These are phyloP conservation scores for Athalia rosae DNA, from an alignment of 2,888 invertebrate genomes.

Conservation along the genomic window DNA sequence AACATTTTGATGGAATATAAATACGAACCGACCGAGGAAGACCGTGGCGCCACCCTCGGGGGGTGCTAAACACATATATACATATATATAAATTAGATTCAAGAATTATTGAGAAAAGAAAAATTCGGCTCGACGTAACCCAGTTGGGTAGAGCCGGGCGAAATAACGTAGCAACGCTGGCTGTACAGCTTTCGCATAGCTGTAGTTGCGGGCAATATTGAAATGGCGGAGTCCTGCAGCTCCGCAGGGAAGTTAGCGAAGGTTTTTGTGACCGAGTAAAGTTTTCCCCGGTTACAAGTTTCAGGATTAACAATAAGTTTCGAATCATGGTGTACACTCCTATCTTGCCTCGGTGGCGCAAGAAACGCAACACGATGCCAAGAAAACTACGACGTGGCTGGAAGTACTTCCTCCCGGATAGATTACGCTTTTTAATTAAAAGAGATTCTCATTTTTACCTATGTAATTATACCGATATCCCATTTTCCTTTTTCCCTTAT, in stretches of 20 bases:
- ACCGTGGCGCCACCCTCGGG: no score
- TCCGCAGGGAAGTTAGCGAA: no score
- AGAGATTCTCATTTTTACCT: conserved; percentile 42
- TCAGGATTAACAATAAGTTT: conserved; percentile 60
- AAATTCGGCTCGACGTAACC: conserved; percentile 61
- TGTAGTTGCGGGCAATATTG: conserved; percentile 17
- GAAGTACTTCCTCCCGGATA: no score
- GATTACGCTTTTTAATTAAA: conserved; percentile 68
- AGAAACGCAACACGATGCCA: conserved; percentile 55
- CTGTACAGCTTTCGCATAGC: no score
- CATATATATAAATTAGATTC: no score
- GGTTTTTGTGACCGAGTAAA: conserved; percentile 43
- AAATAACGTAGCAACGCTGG: no score
- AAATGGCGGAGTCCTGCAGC: conserved; percentile 25
- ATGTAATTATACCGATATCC: no score
- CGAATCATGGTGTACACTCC: conserved; percentile 52
- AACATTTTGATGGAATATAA: no score
- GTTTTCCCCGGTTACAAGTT: conserved; percentile 57
- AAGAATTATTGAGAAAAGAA: conserved; percentile 57
- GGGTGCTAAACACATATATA: no score
- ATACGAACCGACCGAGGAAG: no score
- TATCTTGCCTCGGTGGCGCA: conserved; percentile 49
- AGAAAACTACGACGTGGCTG: conserved; percentile 14
- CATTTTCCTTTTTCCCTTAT: no score
- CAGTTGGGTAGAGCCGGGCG: conserved; percentile 24